phyloP scores from a whole-genome alignment of 2,113 vertebrate genomes.

The Leptobrachium ailaonicum region DNA sequence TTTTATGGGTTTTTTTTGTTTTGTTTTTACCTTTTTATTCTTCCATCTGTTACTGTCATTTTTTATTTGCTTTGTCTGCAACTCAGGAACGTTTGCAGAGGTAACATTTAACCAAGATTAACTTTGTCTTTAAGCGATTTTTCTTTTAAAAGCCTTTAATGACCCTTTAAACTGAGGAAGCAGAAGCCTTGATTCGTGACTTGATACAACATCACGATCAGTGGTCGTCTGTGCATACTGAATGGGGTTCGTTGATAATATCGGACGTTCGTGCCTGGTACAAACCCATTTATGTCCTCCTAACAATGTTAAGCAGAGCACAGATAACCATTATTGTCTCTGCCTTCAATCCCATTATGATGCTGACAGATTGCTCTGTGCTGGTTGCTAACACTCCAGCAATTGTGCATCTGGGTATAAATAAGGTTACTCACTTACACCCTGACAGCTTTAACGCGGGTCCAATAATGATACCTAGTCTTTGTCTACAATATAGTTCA shows the following conservation, averaged over 20 bases:
- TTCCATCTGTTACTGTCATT: too few relatives aligned
- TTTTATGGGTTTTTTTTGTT: too few relatives aligned
- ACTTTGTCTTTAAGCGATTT: too few relatives aligned
- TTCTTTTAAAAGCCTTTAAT: too few relatives aligned
- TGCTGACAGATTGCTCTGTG: constrained; percentile 41
- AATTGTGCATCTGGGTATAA: constrained; percentile 28
- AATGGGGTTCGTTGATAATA: constrained; percentile 15
- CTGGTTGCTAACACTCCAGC: constrained; percentile 26
- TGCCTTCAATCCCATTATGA: constrained; percentile 43
- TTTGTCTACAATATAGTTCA: constrained; percentile 31
- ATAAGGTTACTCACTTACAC: constrained; percentile 9
- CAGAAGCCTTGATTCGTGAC: too few relatives aligned
- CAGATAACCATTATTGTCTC: constrained; percentile 43
- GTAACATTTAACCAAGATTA: too few relatives aligned
- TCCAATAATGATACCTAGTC: constrained; percentile 17
- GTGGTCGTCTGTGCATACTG: neutral
- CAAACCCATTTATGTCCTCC: constrained; percentile 18
- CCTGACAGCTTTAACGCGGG: constrained; percentile 28
- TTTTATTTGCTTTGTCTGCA: too few relatives aligned
- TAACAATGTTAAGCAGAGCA: constrained; percentile 42
- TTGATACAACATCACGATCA: too few relatives aligned
- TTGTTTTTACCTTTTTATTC: too few relatives aligned
- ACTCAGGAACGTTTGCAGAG: too few relatives aligned
- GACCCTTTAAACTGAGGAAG: too few relatives aligned
- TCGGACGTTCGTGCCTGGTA: constrained; percentile 13